These are phyloP conservation scores for Lethenteron reissneri DNA, from an alignment of 2,113 vertebrate genomes.

Conservation along the genomic window DNA sequence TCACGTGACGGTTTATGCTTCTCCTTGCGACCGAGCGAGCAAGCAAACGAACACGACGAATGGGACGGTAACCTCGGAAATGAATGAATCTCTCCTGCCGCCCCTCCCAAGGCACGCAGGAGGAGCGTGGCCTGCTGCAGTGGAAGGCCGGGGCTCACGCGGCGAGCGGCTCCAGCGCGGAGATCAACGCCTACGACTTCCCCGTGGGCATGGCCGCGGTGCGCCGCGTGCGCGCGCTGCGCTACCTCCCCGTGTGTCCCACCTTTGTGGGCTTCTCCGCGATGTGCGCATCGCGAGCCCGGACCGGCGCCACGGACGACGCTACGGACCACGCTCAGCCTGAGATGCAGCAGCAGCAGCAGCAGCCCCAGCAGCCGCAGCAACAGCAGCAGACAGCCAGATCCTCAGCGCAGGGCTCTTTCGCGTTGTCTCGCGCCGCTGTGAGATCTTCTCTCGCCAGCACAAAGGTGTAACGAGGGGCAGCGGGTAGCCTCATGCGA, in stretches of 20 bases:
- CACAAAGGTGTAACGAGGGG: too few relatives aligned
- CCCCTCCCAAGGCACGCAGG: conserved; percentile 28
- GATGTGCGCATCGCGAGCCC: too few relatives aligned
- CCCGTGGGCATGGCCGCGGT: conserved; percentile 50
- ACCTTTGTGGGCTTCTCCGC: conserved; percentile 41
- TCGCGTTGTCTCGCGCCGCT: too few relatives aligned
- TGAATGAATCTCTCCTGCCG: background rate
- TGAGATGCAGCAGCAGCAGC: too few relatives aligned
- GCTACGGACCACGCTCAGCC: too few relatives aligned
- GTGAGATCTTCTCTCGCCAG: too few relatives aligned
- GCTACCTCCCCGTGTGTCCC: conserved; percentile 50
- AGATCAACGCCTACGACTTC: conserved; percentile 47
- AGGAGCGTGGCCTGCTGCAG: conserved; percentile 52
- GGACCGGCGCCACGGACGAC: too few relatives aligned
- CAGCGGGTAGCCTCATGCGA: too few relatives aligned
- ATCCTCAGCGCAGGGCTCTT: too few relatives aligned
- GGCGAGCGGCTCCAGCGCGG: conserved; percentile 18
- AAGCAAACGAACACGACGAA: background rate
- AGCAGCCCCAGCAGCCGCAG: too few relatives aligned
- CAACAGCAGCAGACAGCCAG: too few relatives aligned
- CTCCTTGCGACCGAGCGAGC: background rate
- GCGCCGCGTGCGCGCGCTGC: conserved; percentile 26
- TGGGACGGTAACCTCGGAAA: background rate
- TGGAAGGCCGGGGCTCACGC: conserved; percentile 41
- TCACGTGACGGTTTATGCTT: background rate